Evolutionary conservation across 2,888 invertebrate genomes (phyloP).

Genomic region (Chrysolina oricalcia): DNA sequence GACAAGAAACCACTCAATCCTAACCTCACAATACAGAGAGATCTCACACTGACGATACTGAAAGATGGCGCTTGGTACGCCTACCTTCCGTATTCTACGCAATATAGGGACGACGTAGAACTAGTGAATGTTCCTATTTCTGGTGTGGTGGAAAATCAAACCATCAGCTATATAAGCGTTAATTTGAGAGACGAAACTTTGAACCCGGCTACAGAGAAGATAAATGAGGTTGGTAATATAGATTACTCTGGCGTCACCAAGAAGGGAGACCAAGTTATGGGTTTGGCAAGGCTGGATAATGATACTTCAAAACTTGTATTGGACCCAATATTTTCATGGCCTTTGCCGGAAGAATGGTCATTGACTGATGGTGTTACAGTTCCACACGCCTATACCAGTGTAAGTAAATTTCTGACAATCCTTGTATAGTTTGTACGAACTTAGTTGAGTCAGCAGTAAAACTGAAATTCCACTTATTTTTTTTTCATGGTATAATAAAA

Average conservation of each 20-base stretch:
- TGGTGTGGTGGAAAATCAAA: conserved; percentile 56
- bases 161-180: conserved; percentile 66
- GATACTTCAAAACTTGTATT: conserved; percentile 63
- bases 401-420: conserved; percentile 55
- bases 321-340: conserved; percentile 76
- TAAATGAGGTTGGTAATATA: conserved; percentile 66
- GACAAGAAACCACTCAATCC: conserved; percentile 78
- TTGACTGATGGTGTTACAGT: conserved; percentile 85
- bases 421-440: too few relatives aligned
- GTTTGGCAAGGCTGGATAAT: conserved; percentile 73
- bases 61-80: conserved; percentile 72
- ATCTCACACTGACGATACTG: conserved; percentile 86
- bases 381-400: conserved; percentile 85
- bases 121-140: neutral
- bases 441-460: too few relatives aligned
- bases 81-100: conserved; percentile 62
- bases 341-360: conserved; percentile 82
- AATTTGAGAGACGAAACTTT: conserved; percentile 67
- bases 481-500: too few relatives aligned
- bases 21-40: conserved; percentile 78
- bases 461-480: too few relatives aligned
- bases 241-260: conserved; percentile 65
- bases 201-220: conserved; percentile 54
- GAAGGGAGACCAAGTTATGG: conserved; percentile 80
- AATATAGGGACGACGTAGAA: conserved; percentile 55